Conservation (phyloP, 2,888 invertebrate species). For the Amphiduros pacificus region DNA sequence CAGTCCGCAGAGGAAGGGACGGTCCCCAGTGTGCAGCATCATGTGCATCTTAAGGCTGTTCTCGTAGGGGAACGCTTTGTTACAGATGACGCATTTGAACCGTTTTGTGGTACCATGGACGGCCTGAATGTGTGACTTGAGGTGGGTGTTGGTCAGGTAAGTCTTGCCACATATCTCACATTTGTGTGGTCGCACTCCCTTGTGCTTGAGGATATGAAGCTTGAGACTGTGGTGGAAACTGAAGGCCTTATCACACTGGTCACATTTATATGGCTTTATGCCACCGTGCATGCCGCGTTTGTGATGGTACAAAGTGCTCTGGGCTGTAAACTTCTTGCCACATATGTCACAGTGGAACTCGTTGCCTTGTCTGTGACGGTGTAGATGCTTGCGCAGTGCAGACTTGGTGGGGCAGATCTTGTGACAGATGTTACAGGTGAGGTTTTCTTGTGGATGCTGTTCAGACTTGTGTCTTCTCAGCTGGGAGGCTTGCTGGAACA, state of each 20-base stretch:
- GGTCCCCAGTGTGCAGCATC: slow-evolving; percentile 41
- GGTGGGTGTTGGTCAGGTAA: slow-evolving; percentile 48
- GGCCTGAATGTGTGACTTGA: slow-evolving; percentile 47
- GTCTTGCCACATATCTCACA: slow-evolving; percentile 47
- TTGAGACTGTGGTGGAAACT: slow-evolving; percentile 50
- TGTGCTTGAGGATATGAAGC: slow-evolving; percentile 45
- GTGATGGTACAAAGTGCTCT: slow-evolving; percentile 46
- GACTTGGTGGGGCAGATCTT: slow-evolving; percentile 10
- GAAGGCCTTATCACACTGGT: slow-evolving; percentile 42
- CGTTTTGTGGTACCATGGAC: slow-evolving; percentile 39
- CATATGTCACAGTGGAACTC: slow-evolving; percentile 41
- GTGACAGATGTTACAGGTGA: slow-evolving; percentile 14
- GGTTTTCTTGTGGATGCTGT: neutral
- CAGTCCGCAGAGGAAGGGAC: slow-evolving; percentile 38
- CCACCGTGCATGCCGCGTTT: slow-evolving; percentile 42
- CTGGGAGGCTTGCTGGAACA: neutral
- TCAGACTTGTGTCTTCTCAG: slow-evolving; percentile 11
- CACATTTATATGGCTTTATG: slow-evolving; percentile 43
- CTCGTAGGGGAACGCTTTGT: slow-evolving; percentile 47
- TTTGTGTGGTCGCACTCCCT: slow-evolving; percentile 43
- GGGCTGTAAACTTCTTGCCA: slow-evolving; percentile 41
- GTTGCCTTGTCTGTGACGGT: slow-evolving; percentile 9
- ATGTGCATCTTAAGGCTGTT: slow-evolving; percentile 47
- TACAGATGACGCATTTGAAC: slow-evolving; percentile 41
- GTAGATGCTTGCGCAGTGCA: slow-evolving; percentile 21